Conservation (phyloP, 2,888 invertebrate species). For the Ichneumoninae sp. region DNA sequence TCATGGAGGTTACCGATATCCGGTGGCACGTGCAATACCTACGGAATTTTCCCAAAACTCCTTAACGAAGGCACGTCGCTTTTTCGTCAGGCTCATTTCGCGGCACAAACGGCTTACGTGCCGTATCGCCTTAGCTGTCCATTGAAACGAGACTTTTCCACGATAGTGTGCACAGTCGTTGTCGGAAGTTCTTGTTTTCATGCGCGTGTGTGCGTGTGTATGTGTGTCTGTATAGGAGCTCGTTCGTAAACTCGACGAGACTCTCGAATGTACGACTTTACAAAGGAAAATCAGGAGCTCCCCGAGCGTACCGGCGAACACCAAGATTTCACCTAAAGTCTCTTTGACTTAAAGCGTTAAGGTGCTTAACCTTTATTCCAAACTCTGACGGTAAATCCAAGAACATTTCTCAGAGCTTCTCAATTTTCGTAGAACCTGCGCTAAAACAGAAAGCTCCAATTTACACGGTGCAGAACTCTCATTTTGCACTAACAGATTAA, state of each 20-base stretch:
- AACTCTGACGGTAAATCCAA: background rate
- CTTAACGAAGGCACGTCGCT: slow-evolving; percentile 45
- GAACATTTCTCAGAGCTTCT: background rate
- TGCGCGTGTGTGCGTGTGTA: background rate
- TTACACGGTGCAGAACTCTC: background rate
- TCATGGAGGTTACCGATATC: slow-evolving; percentile 20
- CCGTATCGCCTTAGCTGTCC: slow-evolving; percentile 27
- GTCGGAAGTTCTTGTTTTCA: background rate
- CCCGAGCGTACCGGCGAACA: slow-evolving; percentile 11
- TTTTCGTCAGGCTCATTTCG: slow-evolving; percentile 21
- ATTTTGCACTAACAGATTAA: background rate
- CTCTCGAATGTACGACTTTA: slow-evolving; percentile 20
- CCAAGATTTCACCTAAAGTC: slow-evolving; percentile 35
- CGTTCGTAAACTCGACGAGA: slow-evolving; percentile 38
- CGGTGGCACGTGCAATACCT: slow-evolving; percentile 1
- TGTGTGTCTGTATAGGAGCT: background rate
- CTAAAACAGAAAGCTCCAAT: background rate
- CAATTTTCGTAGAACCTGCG: background rate
- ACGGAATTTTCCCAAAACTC: slow-evolving; percentile 32
- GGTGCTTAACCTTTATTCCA: slow-evolving; percentile 7
- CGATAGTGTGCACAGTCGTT: slow-evolving; percentile 3
- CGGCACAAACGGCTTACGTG: slow-evolving; percentile 32
- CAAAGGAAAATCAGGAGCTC: slow-evolving; percentile 40
- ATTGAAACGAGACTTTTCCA: slow-evolving; percentile 43
- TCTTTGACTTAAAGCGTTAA: background rate